Evolutionary conservation across 2,888 invertebrate genomes (phyloP).

Genomic region (Drosophila falleni): DNA sequence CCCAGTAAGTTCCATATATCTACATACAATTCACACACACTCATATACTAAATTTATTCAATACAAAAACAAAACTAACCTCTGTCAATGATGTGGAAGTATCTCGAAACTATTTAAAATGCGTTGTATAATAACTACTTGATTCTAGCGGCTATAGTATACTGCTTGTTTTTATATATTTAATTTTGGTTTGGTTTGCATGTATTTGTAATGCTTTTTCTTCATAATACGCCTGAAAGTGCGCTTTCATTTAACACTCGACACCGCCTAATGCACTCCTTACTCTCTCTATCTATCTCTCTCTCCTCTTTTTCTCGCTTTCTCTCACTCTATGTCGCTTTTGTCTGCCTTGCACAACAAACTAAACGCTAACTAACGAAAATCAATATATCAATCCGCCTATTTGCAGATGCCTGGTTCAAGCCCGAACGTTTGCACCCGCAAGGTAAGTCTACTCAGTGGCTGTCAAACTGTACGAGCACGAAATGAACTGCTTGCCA

Average conservation of each 20-base stretch:
- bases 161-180: conserved; percentile 1
- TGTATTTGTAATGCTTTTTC: conserved; percentile 8
- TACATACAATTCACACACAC: conserved; percentile 16
- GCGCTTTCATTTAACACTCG: conserved; percentile 22
- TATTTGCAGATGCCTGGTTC: conserved; percentile 95
- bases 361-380: conserved; percentile 77
- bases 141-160: neutral
- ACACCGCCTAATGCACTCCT: conserved; percentile 52
- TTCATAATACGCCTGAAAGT: conserved; percentile 21
- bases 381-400: conserved; percentile 83
- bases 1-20: conserved; percentile 83
- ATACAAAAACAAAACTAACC: conserved; percentile 69
- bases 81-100: conserved; percentile 51
- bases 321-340: conserved; percentile 16
- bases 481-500: conserved; percentile 18
- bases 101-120: neutral
- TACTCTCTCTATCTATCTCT: conserved; percentile 1
- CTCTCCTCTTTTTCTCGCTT: neutral
- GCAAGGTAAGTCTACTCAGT: conserved; percentile 89
- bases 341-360: conserved; percentile 53
- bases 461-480: conserved; percentile 49
- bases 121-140: conserved; percentile 33
- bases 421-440: conserved; percentile 96
- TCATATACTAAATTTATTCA: conserved; percentile 5
- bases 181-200: conserved; percentile 11